Evolutionary conservation across 2,888 invertebrate species (phyloP), one percentile per base, ranked within the genome.

Genomic region (Sicus ferrugineus): DNA sequence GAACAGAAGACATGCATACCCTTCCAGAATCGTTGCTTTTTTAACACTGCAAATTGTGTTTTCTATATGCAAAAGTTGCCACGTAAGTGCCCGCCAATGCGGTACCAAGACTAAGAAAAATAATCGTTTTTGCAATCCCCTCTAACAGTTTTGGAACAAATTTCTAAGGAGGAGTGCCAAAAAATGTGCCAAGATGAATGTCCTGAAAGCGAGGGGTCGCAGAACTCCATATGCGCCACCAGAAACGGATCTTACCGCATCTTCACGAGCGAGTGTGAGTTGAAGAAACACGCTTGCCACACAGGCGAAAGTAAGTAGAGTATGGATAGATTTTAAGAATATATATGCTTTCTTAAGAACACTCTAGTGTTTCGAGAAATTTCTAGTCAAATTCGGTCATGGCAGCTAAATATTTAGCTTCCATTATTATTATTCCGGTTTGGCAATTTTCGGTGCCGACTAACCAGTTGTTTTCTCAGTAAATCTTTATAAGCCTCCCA

Each of bases 221-320:
- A 46, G 46, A 9, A 46, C n/a, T 3, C 14, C 14, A 9, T 46
- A 9, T 46, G 46, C 19, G 46, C 46, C 46, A 9, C 3, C 3
- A 46, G 46, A 46, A 19, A 16, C 3, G 46, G 9, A 3, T n/a
- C 3, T 14, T 11, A 3, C 19, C 19, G 46, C 46, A 5, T 46
- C 3, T 46, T 46, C n/a, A 19, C 14, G 3, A 46, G n/a, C 46
- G 19, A 3, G 14, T 46, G 46, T 9, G 19, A 9, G 19, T 46
- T 6, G 46, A 19, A 46, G 19, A 16, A 46, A 6, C 46, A 16
- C 9, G 4, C 19, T 9, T 46, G 46, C 46, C 14, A 14, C 19
- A n/a, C 46, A n/a, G 46, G 46, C 46, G 46, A 46, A 46, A n/a
- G 46, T 46, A 46, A 46, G 46, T 46, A n/a, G n/a, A n/a, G n/a